A percentile compares a stretch with the other conserved stretches of the same genome.
phyloP scores from a whole-genome alignment of 2,888 invertebrate species.

The Ochropleura leucogaster region DNA sequence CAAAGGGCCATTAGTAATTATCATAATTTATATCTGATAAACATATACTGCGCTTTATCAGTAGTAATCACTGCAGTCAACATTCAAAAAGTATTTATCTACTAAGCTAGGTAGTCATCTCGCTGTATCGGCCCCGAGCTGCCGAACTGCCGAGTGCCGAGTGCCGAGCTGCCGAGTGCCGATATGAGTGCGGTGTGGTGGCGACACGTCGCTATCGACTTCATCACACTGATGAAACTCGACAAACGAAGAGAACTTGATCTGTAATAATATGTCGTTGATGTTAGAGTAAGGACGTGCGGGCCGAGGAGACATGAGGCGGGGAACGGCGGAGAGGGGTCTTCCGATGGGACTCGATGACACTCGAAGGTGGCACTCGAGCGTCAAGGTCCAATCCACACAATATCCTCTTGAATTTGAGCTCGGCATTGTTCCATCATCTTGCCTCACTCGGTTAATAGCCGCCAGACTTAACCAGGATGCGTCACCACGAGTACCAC shows the following conservation, averaged over 20 bases:
- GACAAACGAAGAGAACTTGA: not conserved
- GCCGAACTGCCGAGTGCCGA: too few relatives aligned
- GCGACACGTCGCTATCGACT: not conserved
- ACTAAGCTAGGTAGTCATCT: too few relatives aligned
- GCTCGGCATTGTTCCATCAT: slow-evolving; percentile 47
- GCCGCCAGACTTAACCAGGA: not conserved
- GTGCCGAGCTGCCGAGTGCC: too few relatives aligned
- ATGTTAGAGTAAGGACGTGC: not conserved
- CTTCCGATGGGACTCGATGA: slow-evolving; percentile 11
- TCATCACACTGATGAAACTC: not conserved
- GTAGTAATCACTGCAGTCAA: too few relatives aligned
- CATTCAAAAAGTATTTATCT: too few relatives aligned
- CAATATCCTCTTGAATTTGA: slow-evolving; percentile 54
- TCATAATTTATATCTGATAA: too few relatives aligned
- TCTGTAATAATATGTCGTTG: not conserved
- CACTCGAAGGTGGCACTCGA: slow-evolving; percentile 40
- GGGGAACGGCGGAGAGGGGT: too few relatives aligned
- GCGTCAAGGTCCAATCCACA: slow-evolving; percentile 54
- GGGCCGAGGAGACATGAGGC: not conserved
- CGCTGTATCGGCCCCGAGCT: too few relatives aligned
- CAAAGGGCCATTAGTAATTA: too few relatives aligned
- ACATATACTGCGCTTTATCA: too few relatives aligned
- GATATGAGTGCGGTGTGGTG: too few relatives aligned
- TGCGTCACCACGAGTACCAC: too few relatives aligned
- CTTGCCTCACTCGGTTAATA: slow-evolving; percentile 12